Evolutionary conservation across 2,888 invertebrate genomes (phyloP).

Genomic region (Lacanobia wlatinum): DNA sequence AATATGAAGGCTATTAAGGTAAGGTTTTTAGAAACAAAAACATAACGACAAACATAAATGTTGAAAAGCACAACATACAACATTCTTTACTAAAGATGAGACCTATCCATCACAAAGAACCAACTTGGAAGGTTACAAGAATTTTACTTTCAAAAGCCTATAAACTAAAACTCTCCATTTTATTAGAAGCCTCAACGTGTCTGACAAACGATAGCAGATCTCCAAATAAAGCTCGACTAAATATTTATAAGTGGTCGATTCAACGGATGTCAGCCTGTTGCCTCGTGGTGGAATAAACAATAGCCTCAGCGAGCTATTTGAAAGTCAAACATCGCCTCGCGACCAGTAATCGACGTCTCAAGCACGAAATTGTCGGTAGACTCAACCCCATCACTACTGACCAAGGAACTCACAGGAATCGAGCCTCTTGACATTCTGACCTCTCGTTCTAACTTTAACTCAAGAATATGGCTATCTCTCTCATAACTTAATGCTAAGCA

Average conservation of each 20-base stretch:
- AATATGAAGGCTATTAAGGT: slow-evolving; percentile 5
- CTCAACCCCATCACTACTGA: slow-evolving; percentile 74
- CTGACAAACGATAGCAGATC: slow-evolving; percentile 79
- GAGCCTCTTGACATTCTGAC: slow-evolving; percentile 70
- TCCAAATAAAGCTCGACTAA: slow-evolving; percentile 81
- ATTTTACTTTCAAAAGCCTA: slow-evolving; percentile 58
- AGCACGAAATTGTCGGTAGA: slow-evolving; percentile 79
- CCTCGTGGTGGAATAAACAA: slow-evolving; percentile 80
- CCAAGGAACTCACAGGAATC: slow-evolving; percentile 74
- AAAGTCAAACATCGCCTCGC: slow-evolving; percentile 81
- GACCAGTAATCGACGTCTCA: slow-evolving; percentile 84
- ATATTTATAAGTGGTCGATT: slow-evolving; percentile 82
- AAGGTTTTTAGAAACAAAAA: not conserved
- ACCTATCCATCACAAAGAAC: slow-evolving; percentile 11
- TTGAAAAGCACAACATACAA: not conserved
- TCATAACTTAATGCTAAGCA: slow-evolving; percentile 71
- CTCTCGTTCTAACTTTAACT: slow-evolving; percentile 68
- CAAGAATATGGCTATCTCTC: slow-evolving; percentile 64
- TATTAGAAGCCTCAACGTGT: slow-evolving; percentile 72
- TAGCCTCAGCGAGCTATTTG: slow-evolving; percentile 77
- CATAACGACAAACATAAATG: slow-evolving; percentile 1
- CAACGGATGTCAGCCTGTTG: slow-evolving; percentile 76
- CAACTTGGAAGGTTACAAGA: slow-evolving; percentile 28
- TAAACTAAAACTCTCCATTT: slow-evolving; percentile 66
- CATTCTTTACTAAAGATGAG: slow-evolving; percentile 1